Percentiles rank a stretch among this genome's conserved stretches.
phyloP scores from a whole-genome alignment of 2,888 invertebrate species.

The Nomada ruficornis region DNA sequence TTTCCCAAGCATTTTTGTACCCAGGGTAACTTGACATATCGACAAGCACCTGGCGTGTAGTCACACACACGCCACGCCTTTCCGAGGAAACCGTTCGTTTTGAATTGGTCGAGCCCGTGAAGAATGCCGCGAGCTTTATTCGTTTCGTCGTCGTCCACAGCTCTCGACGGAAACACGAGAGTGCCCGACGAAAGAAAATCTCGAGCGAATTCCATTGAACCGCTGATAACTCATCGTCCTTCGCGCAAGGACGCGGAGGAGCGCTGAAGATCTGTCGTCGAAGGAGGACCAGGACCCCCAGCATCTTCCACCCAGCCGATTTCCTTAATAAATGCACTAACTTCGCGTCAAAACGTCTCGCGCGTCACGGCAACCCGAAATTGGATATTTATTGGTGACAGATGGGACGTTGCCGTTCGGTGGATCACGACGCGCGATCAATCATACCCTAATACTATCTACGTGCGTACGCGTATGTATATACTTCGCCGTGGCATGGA shows the following conservation, averaged over 20 bases:
- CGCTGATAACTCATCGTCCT: slow-evolving; percentile 50
- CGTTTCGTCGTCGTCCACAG: slow-evolving; percentile 51
- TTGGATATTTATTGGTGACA: slow-evolving; percentile 84
- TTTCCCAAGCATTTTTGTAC: slow-evolving; percentile 33
- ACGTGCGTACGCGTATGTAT: slow-evolving; percentile 3
- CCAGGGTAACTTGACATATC: slow-evolving; percentile 53
- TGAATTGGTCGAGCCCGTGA: slow-evolving; percentile 46
- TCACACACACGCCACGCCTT: slow-evolving; percentile 8
- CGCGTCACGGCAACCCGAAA: slow-evolving; percentile 83
- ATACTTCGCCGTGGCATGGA: slow-evolving; percentile 56
- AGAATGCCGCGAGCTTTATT: slow-evolving; percentile 58
- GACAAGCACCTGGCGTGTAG: slow-evolving; percentile 46
- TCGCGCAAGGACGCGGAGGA: slow-evolving; percentile 53
- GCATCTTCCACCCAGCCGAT: slow-evolving; percentile 74
- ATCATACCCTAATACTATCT: slow-evolving; percentile 81
- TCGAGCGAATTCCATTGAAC: no score
- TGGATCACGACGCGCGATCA: slow-evolving; percentile 81
- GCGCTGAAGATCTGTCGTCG: slow-evolving; percentile 36
- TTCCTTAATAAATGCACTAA: slow-evolving; percentile 84
- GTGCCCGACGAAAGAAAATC: no score
- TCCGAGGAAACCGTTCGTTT: slow-evolving; percentile 51
- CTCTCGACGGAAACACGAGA: slow-evolving; percentile 9
- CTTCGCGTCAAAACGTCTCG: slow-evolving; percentile 83
- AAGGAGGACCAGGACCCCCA: slow-evolving; percentile 56
- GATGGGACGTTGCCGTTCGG: slow-evolving; percentile 82